Percentiles rank a stretch among this genome's conserved stretches.
Conservation (phyloP, 2,797 vertebrate species). For the Microctenopoma steveboyesi region DNA sequence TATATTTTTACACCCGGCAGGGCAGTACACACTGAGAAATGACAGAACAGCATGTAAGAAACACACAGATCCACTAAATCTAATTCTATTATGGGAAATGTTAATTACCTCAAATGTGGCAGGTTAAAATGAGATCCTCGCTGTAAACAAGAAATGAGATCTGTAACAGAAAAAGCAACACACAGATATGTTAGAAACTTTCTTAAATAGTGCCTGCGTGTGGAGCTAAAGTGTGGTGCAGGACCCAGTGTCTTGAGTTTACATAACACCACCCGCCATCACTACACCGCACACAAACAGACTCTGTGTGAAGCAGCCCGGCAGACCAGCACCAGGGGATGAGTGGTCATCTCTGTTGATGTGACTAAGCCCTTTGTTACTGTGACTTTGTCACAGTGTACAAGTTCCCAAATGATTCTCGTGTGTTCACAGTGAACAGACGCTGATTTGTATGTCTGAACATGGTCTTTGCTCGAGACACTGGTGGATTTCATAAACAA, state of each 20-base stretch:
- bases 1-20: constrained; percentile 87
- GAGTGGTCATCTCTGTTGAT: constrained; percentile 55
- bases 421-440: constrained; percentile 63
- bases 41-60: constrained; percentile 30
- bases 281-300: constrained; percentile 52
- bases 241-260: constrained; percentile 32
- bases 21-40: constrained; percentile 86
- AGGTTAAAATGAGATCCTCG: constrained; percentile 86
- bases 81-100: background rate
- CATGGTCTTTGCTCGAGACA: constrained; percentile 63
- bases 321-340: constrained; percentile 54
- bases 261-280: constrained; percentile 37
- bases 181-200: constrained; percentile 11
- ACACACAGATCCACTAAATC: background rate
- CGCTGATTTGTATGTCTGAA: constrained; percentile 66
- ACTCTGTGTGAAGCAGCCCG: constrained; percentile 44
- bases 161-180: constrained; percentile 68
- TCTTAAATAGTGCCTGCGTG: constrained; percentile 1
- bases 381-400: constrained; percentile 57
- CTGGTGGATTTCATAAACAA: constrained; percentile 72
- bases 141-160: constrained; percentile 88
- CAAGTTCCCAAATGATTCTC: constrained; percentile 43
- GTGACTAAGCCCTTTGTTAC: constrained; percentile 75
- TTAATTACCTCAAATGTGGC: constrained; percentile 80
- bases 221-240: constrained; percentile 3